phyloP scores from a whole-genome alignment of 2,797 vertebrate genomes.

The Protosalanx chinensis region DNA sequence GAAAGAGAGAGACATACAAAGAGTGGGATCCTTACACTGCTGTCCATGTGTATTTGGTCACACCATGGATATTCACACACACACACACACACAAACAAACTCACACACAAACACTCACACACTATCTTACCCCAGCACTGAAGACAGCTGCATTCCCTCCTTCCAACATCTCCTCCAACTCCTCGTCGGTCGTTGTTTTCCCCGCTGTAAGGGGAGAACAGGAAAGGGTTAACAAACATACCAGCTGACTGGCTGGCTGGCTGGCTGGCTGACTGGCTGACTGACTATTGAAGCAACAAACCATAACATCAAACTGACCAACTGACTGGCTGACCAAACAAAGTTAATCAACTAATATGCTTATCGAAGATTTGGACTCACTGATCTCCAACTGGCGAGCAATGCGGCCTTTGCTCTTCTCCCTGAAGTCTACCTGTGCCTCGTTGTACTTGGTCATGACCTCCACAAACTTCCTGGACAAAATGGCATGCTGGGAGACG shows the following conservation, averaged over 20 bases:
- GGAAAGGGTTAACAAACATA: conserved; percentile 10
- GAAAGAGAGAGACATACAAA: background rate
- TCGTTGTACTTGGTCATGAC: conserved; percentile 96
- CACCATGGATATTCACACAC: background rate
- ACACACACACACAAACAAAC: conserved; percentile 17
- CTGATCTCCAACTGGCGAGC: conserved; percentile 92
- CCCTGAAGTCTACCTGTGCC: conserved; percentile 88
- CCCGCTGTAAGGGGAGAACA: conserved; percentile 72
- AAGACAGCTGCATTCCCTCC: conserved; percentile 89
- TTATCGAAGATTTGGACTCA: conserved; percentile 59
- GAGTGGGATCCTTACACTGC: background rate
- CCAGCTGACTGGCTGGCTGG: background rate
- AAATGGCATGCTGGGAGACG: conserved; percentile 79
- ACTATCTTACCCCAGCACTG: conserved; percentile 76
- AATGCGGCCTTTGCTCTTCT: conserved; percentile 91
- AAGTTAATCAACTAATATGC: background rate
- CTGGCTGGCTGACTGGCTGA: background rate
- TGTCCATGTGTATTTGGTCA: background rate
- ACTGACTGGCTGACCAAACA: background rate
- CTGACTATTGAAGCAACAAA: background rate
- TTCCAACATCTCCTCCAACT: conserved; percentile 93
- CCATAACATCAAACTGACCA: background rate
- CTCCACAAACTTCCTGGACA: conserved; percentile 91
- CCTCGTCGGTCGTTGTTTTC: conserved; percentile 88
- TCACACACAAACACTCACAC: conserved; percentile 6